Base-by-base conservation (phyloP, 2,888 invertebrate species). In the Caenorhabditis sp. region DNA sequence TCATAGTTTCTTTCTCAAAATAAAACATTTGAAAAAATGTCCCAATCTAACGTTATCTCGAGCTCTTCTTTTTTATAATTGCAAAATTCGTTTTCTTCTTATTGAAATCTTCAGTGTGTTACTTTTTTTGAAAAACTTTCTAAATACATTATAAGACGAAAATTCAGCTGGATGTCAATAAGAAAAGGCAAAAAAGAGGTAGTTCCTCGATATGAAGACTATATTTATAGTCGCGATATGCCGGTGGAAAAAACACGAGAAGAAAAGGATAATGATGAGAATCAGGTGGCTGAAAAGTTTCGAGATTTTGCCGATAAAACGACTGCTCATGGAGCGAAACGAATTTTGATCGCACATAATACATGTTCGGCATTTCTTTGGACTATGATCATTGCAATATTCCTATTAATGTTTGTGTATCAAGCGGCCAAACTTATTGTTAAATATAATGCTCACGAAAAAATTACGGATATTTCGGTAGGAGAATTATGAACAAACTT, bases 251-350 rank as follows among this genome's bases (percentile, higher is more conserved):
- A 63, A n/a, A 53, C 59, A 21, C 43, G 36, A 17, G 63, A 63
- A 12, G 63, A 56, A 20, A 49, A 56, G 5, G 63, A 56, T 1
- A 50, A 57, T 27, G 63, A 56, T 10, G 23, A 57, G 3, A 56
- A 26, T 23, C 2, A 14, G 23, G 36, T 59, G 4, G 14, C 59
- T 5, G 31, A 43, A 10, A 73, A 70, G 26, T 31, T 76, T 38
- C 59, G 43, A 12, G 73, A 78, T 52, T 83, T 83, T 53, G 65
- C 76, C 21, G 83, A 83, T 59, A 78, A 77, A 59, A 83, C 83
- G 7, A 83, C 83, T 14, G 83, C 83, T 36, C 83, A 83, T 62
- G 83, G 81, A 53, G 77, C 77, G 3, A 83, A 83, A 67, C 69
- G 81, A 36, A 59, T 77, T n/a, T 63, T 81, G 12, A 73, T 80